These are phyloP conservation scores for Laodelphax striatellus DNA, from an alignment of 1,140 invertebrate species.

Conservation along the genomic window DNA sequence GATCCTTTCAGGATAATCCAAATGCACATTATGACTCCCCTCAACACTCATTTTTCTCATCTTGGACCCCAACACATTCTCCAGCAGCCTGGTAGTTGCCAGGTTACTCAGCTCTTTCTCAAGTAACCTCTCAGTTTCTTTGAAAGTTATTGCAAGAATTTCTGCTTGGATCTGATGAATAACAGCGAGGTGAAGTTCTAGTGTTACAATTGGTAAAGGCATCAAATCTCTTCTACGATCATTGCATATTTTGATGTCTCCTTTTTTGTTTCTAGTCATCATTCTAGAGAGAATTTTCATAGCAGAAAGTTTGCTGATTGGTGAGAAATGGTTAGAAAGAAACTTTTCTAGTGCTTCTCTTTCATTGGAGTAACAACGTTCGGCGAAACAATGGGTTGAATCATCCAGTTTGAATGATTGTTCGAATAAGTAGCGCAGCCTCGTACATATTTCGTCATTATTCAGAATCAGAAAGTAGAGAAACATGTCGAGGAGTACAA, in stretches of 20 bases:
- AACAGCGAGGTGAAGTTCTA: conserved; percentile 15
- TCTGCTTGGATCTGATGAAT: conserved; percentile 21
- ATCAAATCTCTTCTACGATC: not conserved
- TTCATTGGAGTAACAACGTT: conserved; percentile 21
- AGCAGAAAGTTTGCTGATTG: not conserved
- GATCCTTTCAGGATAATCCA: conserved; percentile 42
- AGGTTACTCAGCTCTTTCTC: conserved; percentile 19
- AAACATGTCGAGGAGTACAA: conserved; percentile 40
- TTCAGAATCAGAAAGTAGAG: conserved; percentile 25
- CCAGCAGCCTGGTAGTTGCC: conserved; percentile 24
- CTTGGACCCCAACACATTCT: conserved; percentile 17
- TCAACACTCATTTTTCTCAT: conserved; percentile 32
- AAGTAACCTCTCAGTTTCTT: conserved; percentile 9
- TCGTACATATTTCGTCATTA: conserved; percentile 16
- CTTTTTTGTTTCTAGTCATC: not conserved
- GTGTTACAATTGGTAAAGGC: conserved; percentile 15
- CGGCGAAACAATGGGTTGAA: not conserved
- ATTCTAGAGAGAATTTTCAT: no score
- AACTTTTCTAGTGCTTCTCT: conserved; percentile 9
- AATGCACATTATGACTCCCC: conserved; percentile 52
- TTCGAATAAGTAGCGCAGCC: not conserved
- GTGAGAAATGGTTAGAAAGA: not conserved
- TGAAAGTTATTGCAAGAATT: conserved; percentile 26
- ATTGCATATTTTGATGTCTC: not conserved
- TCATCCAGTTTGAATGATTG: conserved; percentile 23